Conservation (phyloP, 2,113 vertebrate genomes). For the Sylvietta virens region DNA sequence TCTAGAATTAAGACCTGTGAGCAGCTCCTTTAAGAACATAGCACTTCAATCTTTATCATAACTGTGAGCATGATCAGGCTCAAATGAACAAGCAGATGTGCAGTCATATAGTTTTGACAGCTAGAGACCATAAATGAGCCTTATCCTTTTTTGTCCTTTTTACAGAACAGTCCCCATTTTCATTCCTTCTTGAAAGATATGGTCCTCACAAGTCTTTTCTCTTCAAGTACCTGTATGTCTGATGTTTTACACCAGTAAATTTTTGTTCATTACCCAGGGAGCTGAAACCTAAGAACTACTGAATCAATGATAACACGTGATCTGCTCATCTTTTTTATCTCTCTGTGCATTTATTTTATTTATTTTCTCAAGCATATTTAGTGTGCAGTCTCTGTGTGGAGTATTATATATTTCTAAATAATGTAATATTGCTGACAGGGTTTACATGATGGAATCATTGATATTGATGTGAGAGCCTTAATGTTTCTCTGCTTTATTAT, state of each 20-base stretch:
- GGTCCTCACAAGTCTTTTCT: background rate
- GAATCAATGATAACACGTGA: background rate
- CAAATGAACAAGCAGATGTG: background rate
- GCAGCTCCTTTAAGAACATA: background rate
- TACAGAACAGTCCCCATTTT: background rate
- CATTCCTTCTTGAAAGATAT: background rate
- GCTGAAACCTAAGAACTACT: background rate
- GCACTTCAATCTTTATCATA: background rate
- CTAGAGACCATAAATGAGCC: background rate
- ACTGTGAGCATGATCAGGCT: background rate
- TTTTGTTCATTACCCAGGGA: background rate
- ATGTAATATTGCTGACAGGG: background rate
- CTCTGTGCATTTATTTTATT: background rate
- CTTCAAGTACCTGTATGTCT: background rate
- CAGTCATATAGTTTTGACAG: background rate
- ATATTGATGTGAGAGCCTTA: constrained; percentile 29
- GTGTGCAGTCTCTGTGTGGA: background rate
- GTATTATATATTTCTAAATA: constrained; percentile 26
- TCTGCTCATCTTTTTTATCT: background rate
- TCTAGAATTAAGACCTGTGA: background rate
- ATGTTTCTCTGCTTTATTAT: constrained; percentile 29
- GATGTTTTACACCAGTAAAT: background rate
- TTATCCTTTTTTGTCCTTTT: background rate
- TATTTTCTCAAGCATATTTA: background rate
- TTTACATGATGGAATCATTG: background rate